Conservation (phyloP, 2,888 invertebrate genomes). For the Drosophila multiciliata region DNA sequence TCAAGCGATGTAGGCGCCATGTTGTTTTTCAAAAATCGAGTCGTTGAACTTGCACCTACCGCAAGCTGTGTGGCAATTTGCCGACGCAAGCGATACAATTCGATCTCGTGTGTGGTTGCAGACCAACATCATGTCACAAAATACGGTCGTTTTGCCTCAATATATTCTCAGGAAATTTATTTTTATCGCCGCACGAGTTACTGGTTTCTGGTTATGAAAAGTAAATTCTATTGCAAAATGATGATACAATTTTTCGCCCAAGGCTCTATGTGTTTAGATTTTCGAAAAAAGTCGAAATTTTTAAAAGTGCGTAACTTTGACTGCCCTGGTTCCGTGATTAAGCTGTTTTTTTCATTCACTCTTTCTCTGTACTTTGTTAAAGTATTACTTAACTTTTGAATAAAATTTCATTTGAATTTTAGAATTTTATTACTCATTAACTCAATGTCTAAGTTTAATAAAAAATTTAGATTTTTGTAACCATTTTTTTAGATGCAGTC, state of each 20-base stretch:
- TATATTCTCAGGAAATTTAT: background rate
- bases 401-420: no score
- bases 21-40: background rate
- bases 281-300: background rate
- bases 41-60: background rate
- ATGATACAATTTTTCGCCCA: no score
- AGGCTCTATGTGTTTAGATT: background rate
- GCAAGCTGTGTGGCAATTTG: background rate
- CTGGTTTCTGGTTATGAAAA: background rate
- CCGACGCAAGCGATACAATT: background rate
- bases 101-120: slow-evolving; percentile 1
- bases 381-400: no score
- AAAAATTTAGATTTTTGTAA: no score
- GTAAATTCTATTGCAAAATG: background rate
- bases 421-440: no score
- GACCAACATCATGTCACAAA: background rate
- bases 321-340: no score
- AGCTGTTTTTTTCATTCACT: no score
- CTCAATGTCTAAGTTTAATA: no score
- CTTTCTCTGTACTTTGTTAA: no score
- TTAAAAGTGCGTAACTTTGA: no score
- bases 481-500: no score
- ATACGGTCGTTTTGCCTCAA: background rate
- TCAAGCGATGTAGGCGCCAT: background rate
- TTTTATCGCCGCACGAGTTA: background rate